A percentile compares a stretch with the other conserved stretches of the same genome.
These are phyloP conservation scores for Anarhynchus alexandrinus DNA, from an alignment of 2,113 vertebrate genomes.

Conservation along the genomic window DNA sequence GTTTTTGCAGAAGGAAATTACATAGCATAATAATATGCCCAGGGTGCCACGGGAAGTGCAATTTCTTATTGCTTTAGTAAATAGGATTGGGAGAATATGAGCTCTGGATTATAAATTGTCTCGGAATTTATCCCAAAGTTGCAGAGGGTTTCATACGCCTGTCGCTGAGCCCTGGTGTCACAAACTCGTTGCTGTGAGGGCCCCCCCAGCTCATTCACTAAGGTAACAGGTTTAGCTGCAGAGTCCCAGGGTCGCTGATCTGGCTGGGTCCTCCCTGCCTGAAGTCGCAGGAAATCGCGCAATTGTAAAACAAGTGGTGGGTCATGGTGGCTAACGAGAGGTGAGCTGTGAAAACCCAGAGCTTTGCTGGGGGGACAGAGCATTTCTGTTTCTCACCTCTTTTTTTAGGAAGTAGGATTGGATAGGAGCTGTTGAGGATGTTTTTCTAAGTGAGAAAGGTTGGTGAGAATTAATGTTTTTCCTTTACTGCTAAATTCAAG, in stretches of 20 bases:
- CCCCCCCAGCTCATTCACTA: background rate
- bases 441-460: background rate
- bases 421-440: background rate
- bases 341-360: background rate
- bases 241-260: rapidly evolving
- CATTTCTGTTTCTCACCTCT: background rate
- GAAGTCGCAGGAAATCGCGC: rapidly evolving
- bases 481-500: background rate
- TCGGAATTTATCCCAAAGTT: background rate
- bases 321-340: background rate
- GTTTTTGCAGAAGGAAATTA: slow-evolving; percentile 43
- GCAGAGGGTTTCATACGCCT: background rate
- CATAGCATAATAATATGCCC: slow-evolving; percentile 3
- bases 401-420: background rate
- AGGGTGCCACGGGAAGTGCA: slow-evolving; percentile 1
- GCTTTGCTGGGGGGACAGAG: background rate
- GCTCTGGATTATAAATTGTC: background rate
- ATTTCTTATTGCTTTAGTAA: slow-evolving; percentile 37
- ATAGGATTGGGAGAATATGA: background rate
- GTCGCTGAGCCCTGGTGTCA: background rate
- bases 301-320: background rate
- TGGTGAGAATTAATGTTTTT: background rate
- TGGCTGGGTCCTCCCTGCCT: too few species aligned
- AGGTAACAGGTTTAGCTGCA: background rate
- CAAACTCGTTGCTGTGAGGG: background rate